A percentile compares a stretch with the other conserved stretches of the same genome.
phyloP scores from a whole-genome alignment of 35 echinoderm and acorn worm genomes.

The Ophioderma brevispina region DNA sequence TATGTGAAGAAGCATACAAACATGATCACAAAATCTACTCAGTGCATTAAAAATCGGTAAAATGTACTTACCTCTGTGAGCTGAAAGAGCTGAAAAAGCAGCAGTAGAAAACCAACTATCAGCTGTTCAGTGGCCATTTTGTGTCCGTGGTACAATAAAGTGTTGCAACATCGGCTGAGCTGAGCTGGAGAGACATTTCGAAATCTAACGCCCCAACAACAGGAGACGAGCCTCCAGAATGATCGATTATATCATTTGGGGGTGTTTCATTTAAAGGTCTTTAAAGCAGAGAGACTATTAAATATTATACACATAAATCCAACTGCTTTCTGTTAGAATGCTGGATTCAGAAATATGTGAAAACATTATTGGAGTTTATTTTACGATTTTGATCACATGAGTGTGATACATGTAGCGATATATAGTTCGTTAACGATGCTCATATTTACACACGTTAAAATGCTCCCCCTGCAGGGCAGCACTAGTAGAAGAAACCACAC shows the following conservation, averaged over 20 bases:
- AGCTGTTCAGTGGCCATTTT: neutral
- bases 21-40: neutral
- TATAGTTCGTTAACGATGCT: too few relatives aligned
- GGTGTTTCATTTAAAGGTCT: neutral
- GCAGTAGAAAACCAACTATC: neutral
- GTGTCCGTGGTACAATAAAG: neutral
- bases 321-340: too few relatives aligned
- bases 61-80: conserved; percentile 25
- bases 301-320: too few relatives aligned
- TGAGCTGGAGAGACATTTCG: too few relatives aligned
- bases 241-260: neutral
- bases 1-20: neutral
- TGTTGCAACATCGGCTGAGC: neutral
- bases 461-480: too few relatives aligned
- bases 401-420: too few relatives aligned
- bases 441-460: too few relatives aligned
- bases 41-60: neutral
- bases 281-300: too few relatives aligned
- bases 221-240: conserved; percentile 7
- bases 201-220: conserved; percentile 7
- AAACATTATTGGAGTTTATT: too few relatives aligned
- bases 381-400: too few relatives aligned
- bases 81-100: conserved; percentile 36
- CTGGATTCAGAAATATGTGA: too few relatives aligned
- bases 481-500: neutral